Percentiles rank a stretch among this genome's conserved stretches.
These are phyloP conservation scores for Zeus faber DNA, from an alignment of 2,113 vertebrate genomes.

Conservation along the genomic window DNA sequence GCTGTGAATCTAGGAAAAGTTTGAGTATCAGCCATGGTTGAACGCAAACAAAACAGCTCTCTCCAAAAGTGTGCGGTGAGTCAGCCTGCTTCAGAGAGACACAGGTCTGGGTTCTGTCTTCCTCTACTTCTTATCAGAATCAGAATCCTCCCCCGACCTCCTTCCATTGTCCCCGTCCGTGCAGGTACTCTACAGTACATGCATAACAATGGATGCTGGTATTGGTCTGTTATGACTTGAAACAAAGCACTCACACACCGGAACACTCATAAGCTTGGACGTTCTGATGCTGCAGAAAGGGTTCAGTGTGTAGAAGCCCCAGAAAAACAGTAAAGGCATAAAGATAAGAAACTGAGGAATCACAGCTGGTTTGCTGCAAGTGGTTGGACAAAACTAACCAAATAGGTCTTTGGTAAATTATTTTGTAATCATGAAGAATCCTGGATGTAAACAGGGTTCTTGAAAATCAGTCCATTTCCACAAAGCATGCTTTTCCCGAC, in stretches of 20 bases:
- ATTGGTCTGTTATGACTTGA: slow-evolving; percentile 18
- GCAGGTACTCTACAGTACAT: slow-evolving; percentile 3
- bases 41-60: slow-evolving; percentile 12
- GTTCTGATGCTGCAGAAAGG: no score
- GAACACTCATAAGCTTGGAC: no score
- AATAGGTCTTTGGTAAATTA: no score
- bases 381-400: no score
- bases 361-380: no score
- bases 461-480: no score
- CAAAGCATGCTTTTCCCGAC: no score
- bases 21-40: slow-evolving; percentile 53
- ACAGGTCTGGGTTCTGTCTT: slow-evolving; percentile 20
- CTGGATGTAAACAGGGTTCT: no score
- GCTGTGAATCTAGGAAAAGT: slow-evolving; percentile 24
- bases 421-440: no score
- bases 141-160: slow-evolving; percentile 31
- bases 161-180: slow-evolving; percentile 9
- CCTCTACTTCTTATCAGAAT: slow-evolving; percentile 43
- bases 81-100: slow-evolving; percentile 6
- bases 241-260: not conserved
- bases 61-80: slow-evolving; percentile 9
- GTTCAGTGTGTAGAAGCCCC: no score
- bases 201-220: slow-evolving; percentile 42
- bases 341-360: no score
- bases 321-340: no score